These are phyloP conservation scores for Siniperca undulata DNA, from an alignment of 2,797 vertebrate species.

Conservation along the genomic window DNA sequence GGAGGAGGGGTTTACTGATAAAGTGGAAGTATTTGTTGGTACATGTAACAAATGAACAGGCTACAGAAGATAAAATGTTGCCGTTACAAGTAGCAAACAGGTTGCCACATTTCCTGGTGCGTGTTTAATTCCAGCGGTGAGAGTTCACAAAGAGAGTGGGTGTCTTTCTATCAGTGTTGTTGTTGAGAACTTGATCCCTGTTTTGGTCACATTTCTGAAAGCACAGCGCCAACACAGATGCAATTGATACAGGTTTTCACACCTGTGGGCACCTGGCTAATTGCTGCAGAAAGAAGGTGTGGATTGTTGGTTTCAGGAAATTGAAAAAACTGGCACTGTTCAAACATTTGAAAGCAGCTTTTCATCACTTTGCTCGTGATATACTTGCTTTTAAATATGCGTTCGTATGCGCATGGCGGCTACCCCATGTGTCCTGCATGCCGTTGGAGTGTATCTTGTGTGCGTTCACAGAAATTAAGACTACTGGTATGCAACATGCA, in stretches of 20 bases:
- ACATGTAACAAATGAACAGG: background rate
- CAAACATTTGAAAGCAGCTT: background rate
- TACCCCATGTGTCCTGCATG: background rate
- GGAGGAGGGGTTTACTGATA: background rate
- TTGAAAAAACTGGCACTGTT: background rate
- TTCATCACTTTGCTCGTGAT: background rate
- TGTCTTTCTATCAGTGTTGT: background rate
- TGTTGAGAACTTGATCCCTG: constrained; percentile 5
- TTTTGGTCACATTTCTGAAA: constrained; percentile 3
- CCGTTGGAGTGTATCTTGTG: background rate
- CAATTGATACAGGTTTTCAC: constrained; percentile 6
- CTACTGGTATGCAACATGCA: background rate
- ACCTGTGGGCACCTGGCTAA: constrained; percentile 22
- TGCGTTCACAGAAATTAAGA: background rate
- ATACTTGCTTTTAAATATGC: background rate
- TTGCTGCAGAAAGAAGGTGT: constrained; percentile 19
- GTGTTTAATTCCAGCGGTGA: background rate
- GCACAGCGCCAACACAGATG: constrained; percentile 15
- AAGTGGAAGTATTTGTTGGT: background rate
- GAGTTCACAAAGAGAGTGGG: background rate
- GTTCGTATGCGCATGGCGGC: background rate
- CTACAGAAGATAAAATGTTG: constrained; percentile 1
- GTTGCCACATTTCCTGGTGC: background rate
- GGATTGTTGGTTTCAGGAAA: background rate
- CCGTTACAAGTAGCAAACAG: background rate